Evolutionary conservation across 2,113 vertebrate genomes (phyloP).

Genomic region (Brachionichthys hirsutus): DNA sequence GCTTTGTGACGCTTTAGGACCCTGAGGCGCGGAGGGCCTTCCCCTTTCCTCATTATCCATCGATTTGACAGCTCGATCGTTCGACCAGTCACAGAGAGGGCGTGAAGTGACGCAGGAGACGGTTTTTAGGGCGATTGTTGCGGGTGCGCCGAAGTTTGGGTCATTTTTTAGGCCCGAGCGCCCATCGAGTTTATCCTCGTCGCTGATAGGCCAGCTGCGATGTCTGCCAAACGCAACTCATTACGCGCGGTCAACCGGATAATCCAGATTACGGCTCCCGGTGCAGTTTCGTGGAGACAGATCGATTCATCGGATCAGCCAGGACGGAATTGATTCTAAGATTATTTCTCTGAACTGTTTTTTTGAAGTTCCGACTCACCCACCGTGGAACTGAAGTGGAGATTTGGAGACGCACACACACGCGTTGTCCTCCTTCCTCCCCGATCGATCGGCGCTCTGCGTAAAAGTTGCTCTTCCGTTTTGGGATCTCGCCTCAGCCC

Average conservation of each 20-base stretch:
- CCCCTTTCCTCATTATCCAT: slow-evolving; percentile 27
- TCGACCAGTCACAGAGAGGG: slow-evolving; percentile 39
- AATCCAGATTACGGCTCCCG: slow-evolving; percentile 11
- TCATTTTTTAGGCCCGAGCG: slow-evolving; percentile 2
- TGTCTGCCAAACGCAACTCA: slow-evolving; percentile 30
- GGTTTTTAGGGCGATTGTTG: slow-evolving; percentile 18
- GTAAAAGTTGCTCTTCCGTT: slow-evolving; percentile 23
- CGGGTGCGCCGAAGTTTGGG: slow-evolving; percentile 33
- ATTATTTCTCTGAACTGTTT: not conserved
- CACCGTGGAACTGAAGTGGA: not conserved
- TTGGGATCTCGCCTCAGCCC: not conserved
- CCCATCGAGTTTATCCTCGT: too few species aligned
- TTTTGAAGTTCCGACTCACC: not conserved
- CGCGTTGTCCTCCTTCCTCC: slow-evolving; percentile 23
- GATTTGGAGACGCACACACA: slow-evolving; percentile 30
- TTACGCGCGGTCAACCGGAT: slow-evolving; percentile 16
- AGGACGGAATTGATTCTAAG: too few species aligned
- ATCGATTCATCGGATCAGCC: slow-evolving; percentile 2
- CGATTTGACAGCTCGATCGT: slow-evolving; percentile 41
- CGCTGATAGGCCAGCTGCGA: slow-evolving; percentile 13
- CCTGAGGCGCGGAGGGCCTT: slow-evolving; percentile 35
- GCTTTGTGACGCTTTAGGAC: slow-evolving; percentile 70
- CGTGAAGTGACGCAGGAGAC: slow-evolving; percentile 28
- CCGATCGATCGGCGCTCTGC: not conserved
- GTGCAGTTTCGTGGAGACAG: not conserved